phyloP scores from a whole-genome alignment of 2,888 invertebrate genomes.

The Bhutanitis thaidina region DNA sequence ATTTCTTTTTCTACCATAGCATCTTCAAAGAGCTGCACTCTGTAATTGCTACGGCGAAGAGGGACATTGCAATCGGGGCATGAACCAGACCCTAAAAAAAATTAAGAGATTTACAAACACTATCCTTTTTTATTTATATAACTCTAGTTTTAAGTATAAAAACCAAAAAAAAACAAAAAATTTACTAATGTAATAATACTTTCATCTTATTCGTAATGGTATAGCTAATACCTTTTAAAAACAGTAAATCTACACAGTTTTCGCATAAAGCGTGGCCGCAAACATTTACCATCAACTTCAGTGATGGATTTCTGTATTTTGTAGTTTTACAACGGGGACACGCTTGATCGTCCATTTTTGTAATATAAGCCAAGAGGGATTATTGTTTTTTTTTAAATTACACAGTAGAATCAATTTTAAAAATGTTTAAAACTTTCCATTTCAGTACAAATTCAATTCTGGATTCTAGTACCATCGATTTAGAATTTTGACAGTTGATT shows the following conservation, averaged over 20 bases:
- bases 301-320: constrained; percentile 97
- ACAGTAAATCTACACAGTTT: constrained; percentile 97
- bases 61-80: constrained; percentile 94
- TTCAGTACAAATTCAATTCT: too few species aligned
- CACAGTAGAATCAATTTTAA: too few species aligned
- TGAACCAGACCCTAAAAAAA: constrained; percentile 88
- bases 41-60: constrained; percentile 92
- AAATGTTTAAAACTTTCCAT: too few species aligned
- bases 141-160: too few species aligned
- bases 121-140: too few species aligned
- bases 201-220: background rate
- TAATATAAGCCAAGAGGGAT: too few species aligned
- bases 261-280: constrained; percentile 99
- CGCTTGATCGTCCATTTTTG: constrained; percentile 87
- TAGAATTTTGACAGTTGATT: too few species aligned
- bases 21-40: constrained; percentile 98
- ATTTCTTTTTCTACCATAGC: constrained; percentile 98
- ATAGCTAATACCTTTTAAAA: constrained; percentile 88
- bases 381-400: too few species aligned
- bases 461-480: too few species aligned
- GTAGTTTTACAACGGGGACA: constrained; percentile 98
- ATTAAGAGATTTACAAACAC: background rate
- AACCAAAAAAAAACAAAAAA: too few species aligned
- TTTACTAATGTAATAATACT: too few species aligned
- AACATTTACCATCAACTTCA: constrained; percentile 98